Evolutionary conservation across 2,888 invertebrate species (phyloP), one percentile per base, ranked within the genome.

Genomic region (Myathropa florea): DNA sequence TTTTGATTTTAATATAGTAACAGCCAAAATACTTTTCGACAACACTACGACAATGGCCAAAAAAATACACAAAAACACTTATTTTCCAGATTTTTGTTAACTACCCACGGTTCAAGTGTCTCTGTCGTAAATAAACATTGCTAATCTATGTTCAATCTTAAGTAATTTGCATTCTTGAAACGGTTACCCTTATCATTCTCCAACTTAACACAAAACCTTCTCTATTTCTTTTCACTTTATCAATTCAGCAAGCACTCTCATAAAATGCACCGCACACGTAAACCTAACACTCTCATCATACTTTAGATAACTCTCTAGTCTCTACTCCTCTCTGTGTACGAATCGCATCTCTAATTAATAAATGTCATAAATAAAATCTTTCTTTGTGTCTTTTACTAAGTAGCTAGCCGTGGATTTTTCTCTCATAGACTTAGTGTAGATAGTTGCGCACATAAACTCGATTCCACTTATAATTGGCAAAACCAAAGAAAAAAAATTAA

Each of bases 381-480:
- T 26, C 26, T 60, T 7, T 65, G n/a, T 46, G 24, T 65, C n/a
- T 28, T 28, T 46, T 10, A 65, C 24, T 65, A 46, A 65, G 65
- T 65, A 65, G 24, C 26, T 64, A 64, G 46, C 23, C 28, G n/a
- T 65, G 7, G 4, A 46, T 12, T 26, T 18, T 65, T 28, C 24
- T 46, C 46, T n/a, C 46, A 46, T 65, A 46, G 26, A 26, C 18
- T 18, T 46, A 53, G 28, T 28, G 9, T 61, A 61, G 30, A 28
- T 61, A 33, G 3, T 0, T n/a, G 7, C 39, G 65, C 65, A 65
- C 46, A 65, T 10, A 26, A 28, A 26, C 46, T n/a, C 23, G 2
- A 65, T n/a, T 23, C 23, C 12, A 36, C 46, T 18, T 4, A 39
- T 24, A 65, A 65, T 65, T 65, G 65, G 65, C 65, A 24, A 65